Evolutionary conservation across 2,888 invertebrate species (phyloP).

Genomic region (Yponomeuta plumbellus): DNA sequence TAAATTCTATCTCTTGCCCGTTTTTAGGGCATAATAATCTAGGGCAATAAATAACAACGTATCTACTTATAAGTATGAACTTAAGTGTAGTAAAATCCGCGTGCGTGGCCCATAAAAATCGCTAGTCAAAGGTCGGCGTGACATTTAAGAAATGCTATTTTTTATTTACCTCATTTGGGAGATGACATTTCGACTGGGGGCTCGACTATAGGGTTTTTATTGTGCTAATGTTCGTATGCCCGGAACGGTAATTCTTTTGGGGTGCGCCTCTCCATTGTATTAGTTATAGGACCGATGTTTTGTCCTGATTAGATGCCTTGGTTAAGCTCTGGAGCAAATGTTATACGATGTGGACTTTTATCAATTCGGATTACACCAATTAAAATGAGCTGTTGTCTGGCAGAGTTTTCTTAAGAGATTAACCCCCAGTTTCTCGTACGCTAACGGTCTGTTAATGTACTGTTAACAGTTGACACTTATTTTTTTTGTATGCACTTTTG

Average conservation of each 20-base stretch:
- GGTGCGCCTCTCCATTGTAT: not conserved
- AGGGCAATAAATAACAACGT: not conserved
- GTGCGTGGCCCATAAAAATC: constrained; percentile 24
- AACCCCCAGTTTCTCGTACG: too few relatives aligned
- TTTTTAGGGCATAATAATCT: not conserved
- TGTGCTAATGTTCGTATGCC: constrained; percentile 2
- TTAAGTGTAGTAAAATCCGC: constrained; percentile 9
- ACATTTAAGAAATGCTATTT: constrained; percentile 55
- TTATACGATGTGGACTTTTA: not conserved
- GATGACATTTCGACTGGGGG: constrained; percentile 55
- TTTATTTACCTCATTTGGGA: constrained; percentile 73
- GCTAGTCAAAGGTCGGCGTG: constrained; percentile 54
- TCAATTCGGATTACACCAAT: too few relatives aligned
- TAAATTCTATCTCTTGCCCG: not conserved
- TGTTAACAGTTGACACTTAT: too few relatives aligned
- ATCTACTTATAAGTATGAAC: constrained; percentile 4
- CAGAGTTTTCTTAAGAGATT: too few relatives aligned
- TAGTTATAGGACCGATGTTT: not conserved
- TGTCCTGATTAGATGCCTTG: not conserved
- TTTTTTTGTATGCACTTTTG: too few relatives aligned
- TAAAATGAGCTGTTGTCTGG: too few relatives aligned
- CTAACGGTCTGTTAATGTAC: too few relatives aligned
- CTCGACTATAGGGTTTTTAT: not conserved
- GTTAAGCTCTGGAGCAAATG: not conserved
- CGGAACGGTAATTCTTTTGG: constrained; percentile 13